These are phyloP conservation scores for Acleris holmiana DNA, from an alignment of 2,888 invertebrate genomes.

Conservation along the genomic window DNA sequence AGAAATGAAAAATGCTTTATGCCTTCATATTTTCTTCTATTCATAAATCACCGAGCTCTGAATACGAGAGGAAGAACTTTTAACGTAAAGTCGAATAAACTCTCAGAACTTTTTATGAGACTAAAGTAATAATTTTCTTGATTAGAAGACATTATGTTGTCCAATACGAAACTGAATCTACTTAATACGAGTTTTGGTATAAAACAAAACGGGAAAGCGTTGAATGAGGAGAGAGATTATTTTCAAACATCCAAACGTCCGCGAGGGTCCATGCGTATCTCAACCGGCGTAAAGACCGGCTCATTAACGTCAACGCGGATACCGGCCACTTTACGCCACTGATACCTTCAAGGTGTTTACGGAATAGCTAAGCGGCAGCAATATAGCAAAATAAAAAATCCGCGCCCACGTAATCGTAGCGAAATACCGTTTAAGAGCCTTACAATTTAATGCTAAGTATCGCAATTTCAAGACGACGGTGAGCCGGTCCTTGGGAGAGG, in stretches of 20 bases:
- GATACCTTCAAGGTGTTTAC: conserved; percentile 82
- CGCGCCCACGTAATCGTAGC: conserved; percentile 67
- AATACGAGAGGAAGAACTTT: conserved; percentile 71
- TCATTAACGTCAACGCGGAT: conserved; percentile 79
- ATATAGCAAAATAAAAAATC: conserved; percentile 70
- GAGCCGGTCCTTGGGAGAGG: conserved; percentile 66
- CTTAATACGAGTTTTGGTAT: conserved; percentile 59
- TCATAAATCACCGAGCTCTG: conserved; percentile 75
- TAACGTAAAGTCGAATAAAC: conserved; percentile 73
- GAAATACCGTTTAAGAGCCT: conserved; percentile 74
- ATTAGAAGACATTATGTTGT: conserved; percentile 71
- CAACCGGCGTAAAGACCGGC: conserved; percentile 75
- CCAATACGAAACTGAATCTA: conserved; percentile 69
- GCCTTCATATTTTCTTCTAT: conserved; percentile 72
- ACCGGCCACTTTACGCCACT: conserved; percentile 72
- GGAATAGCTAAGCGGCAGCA: conserved; percentile 72
- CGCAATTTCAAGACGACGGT: conserved; percentile 74
- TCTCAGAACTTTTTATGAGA: conserved; percentile 72
- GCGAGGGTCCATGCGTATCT: conserved; percentile 72
- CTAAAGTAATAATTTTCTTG: conserved; percentile 78
- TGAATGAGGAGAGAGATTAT: conserved; percentile 58
- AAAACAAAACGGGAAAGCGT: conserved; percentile 48
- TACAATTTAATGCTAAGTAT: conserved; percentile 82
- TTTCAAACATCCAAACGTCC: conserved; percentile 55
- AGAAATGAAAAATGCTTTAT: conserved; percentile 68